Percentiles rank a stretch among this genome's conserved stretches.
phyloP scores from a whole-genome alignment of 2,888 invertebrate genomes.

The Agrochola lychnidis region DNA sequence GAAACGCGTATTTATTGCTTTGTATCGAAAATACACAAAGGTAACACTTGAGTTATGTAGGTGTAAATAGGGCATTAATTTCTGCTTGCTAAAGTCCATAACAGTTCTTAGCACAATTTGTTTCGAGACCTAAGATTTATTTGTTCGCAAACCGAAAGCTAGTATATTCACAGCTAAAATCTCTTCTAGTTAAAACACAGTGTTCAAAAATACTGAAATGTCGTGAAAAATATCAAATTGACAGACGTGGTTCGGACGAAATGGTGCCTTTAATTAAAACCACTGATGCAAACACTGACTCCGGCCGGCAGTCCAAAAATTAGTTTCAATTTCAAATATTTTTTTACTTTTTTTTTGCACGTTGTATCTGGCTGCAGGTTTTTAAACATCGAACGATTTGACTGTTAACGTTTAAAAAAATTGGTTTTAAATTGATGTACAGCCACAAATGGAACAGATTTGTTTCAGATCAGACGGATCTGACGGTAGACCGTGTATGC shows the following conservation, averaged over 20 bases:
- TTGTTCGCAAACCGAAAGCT: background rate
- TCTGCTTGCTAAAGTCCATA: background rate
- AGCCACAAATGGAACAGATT: background rate
- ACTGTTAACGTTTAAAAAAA: background rate
- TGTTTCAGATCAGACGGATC: background rate
- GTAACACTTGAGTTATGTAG: background rate
- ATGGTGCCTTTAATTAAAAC: conserved; percentile 57
- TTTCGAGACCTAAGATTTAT: background rate
- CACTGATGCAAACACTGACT: conserved; percentile 41
- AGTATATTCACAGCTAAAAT: background rate
- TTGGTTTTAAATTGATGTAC: background rate
- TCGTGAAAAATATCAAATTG: conserved; percentile 35
- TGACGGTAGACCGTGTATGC: background rate
- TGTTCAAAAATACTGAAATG: conserved; percentile 14
- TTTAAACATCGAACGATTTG: background rate
- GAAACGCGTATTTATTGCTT: background rate
- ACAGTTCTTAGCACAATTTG: background rate
- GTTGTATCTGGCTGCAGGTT: background rate
- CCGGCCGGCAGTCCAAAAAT: conserved; percentile 21
- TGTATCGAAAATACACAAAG: background rate
- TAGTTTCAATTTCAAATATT: conserved; percentile 9
- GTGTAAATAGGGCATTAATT: background rate
- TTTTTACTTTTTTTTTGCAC: conserved; percentile 2
- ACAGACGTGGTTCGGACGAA: conserved; percentile 17
- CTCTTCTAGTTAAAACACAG: background rate